Evolutionary conservation across 2,797 vertebrate genomes (phyloP).

Genomic region (Anguilla marmorata): DNA sequence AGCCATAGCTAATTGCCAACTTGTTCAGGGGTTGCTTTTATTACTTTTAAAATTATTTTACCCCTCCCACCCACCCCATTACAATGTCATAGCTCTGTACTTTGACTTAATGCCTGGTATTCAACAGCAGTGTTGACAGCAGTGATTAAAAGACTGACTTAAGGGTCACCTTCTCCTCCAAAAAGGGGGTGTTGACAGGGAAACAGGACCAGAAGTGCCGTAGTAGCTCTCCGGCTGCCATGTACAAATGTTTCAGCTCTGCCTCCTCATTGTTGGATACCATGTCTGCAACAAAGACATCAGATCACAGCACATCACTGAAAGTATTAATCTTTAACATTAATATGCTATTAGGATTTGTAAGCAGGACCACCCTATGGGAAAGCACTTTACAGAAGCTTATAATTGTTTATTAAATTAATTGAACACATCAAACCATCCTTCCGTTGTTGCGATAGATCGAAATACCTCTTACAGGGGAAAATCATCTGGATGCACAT

Average conservation of each 20-base stretch:
- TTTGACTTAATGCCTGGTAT: neutral
- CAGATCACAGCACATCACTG: neutral
- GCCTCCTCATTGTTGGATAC: slow-evolving; percentile 89
- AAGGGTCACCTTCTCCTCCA: slow-evolving; percentile 92
- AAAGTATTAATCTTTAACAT: neutral
- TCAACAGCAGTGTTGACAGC: neutral
- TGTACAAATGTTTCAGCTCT: slow-evolving; percentile 94
- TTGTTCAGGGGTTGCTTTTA: too few relatives aligned
- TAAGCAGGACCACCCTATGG: neutral
- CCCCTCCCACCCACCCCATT: neutral
- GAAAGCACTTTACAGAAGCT: neutral
- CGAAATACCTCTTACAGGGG: too few relatives aligned
- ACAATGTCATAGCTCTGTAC: neutral
- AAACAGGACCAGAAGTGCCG: slow-evolving; percentile 99
- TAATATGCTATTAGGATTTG: neutral
- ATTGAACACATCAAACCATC: too few relatives aligned
- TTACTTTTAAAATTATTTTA: too few relatives aligned
- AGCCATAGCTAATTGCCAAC: too few relatives aligned
- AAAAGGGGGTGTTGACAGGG: slow-evolving; percentile 92
- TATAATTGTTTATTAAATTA: too few relatives aligned
- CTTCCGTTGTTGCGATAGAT: too few relatives aligned
- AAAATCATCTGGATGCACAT: too few relatives aligned
- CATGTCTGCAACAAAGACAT: slow-evolving; percentile 80
- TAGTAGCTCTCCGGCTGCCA: slow-evolving; percentile 88
- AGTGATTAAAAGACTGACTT: neutral